Evolutionary conservation across 1,140 invertebrate genomes (phyloP), one percentile per base, ranked within the genome.

Genomic region (Halesus radiatus): DNA sequence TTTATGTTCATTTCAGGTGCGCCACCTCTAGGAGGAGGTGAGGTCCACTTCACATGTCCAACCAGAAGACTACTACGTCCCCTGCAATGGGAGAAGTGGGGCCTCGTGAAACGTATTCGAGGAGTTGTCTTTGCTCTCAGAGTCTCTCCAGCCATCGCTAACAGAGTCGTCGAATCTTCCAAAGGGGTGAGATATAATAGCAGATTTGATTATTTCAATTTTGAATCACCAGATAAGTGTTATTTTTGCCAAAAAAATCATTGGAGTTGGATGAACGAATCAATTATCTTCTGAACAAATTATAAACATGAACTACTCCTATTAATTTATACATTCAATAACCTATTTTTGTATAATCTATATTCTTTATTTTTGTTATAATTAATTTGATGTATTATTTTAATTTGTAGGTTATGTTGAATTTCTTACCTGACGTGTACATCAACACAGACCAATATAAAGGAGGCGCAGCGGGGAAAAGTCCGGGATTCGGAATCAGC

Each of bases 381-480:
- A 23, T 52, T 4, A 72, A 50, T 72, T 50, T 52, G 18, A 23
- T 50, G 18, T 53, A 64, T 52, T 77, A 6, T 78, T 78, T 54
- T 84, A 13, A 10, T 68, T 83, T 84, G 29, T 84, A 89, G 89
- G 89, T 96, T 7, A 92, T 99, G 84, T 90, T 98, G 1, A 95
- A 98, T 62, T 99, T 96, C 87, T 85, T 99, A 37, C 95, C 98
- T 10, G 98, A 99, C 90, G 94, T 99, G 75, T 99, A 98, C 85
- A 97, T 99, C 81, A 94, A 95, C 85, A 96, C 96, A 18, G 98
- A 99, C 90, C 96, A 97, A 87, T 92, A 94, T 85, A 94, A 95
- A 87, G 97, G 98, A 26, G 91, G 92, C 76, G 91, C 93, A 81
- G 94, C 95, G 62, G 98, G 98, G 80, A 96, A 96, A 91, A 97